Base-by-base conservation (phyloP, 2,113 vertebrate genomes). In the Poeciliopsis occidentalis region DNA sequence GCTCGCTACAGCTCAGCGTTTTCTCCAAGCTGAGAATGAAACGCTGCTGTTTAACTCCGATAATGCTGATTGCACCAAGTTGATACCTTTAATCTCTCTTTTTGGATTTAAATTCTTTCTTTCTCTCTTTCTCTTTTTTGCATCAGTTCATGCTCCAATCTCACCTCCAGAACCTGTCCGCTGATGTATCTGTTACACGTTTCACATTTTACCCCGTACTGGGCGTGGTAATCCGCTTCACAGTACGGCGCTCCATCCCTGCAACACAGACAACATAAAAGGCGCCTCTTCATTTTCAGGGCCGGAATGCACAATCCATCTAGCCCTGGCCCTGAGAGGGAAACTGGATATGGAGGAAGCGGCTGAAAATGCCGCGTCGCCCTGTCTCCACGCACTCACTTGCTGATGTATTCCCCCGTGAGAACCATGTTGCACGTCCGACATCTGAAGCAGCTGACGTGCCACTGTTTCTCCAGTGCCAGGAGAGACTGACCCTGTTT, bases 331-430 rank as follows among this genome's bases (percentile, higher is more conserved):
- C 8, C 8, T 7, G 30, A 39, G 32, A 60, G 19, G 15, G 13
- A 72, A 61, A 67, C 8, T 2, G 32, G 29, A 60, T 11, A 60
- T 64, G 61, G 44, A 68, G 7, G 41, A 69, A 17, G 27, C 72
- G 37, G 15, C 12, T 6, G 22, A 62, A 29, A 29, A 24, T 11
- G 4, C 11, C 15, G 6, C 34, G 29, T 34, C 27, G 39, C 13
- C 32, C 11, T n/a, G 1, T 51, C 4, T 44, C 29, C n/a, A 29
- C 32, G 39, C 65, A 95, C 97, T 94, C 86, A 99, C 98, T 99
- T 99, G 98, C 98, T 99, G 94, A 99, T 99, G 92, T 99, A 99
- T 85, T 99, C 98, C 78, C 97, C 97, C 0, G 98, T 99, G 82
- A 99, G 96, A 83, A 97, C 96, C 91, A 97, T 93, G 51, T 95